A percentile compares a stretch with the other conserved stretches of the same genome.
Conservation (phyloP, 2,797 vertebrate genomes). For the Lacerta viridis region DNA sequence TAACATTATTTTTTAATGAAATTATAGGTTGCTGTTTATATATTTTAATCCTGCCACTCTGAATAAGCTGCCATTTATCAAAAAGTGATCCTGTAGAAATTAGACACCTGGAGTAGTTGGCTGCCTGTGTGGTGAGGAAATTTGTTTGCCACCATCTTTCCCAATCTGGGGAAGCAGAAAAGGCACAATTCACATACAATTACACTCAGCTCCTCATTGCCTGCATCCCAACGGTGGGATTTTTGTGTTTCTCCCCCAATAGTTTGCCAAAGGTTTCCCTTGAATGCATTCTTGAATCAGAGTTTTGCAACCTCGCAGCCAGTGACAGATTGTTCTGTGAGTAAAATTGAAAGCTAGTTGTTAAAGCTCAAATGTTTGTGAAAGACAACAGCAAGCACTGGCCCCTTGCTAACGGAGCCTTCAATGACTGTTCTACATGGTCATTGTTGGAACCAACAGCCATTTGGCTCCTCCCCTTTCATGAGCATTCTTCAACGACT, state of each 20-base stretch:
- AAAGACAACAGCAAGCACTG: not conserved
- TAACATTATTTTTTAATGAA: not conserved
- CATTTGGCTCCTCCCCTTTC: no score
- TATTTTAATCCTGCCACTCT: no score
- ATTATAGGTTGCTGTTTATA: not conserved
- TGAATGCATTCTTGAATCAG: not conserved
- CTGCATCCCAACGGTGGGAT: not conserved
- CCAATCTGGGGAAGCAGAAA: no score
- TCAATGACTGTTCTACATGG: not conserved
- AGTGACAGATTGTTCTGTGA: not conserved
- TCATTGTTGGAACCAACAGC: no score
- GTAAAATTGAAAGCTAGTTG: not conserved
- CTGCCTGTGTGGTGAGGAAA: no score
- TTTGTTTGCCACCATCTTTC: no score
- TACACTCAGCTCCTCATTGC: not conserved
- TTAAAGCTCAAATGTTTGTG: not conserved
- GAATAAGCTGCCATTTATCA: no score
- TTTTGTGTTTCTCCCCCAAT: not conserved
- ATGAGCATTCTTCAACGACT: no score
- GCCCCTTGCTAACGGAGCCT: not conserved
- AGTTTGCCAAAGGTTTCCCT: not conserved
- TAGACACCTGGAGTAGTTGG: no score
- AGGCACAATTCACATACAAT: no score
- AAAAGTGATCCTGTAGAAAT: no score
- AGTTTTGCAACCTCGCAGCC: not conserved